Percentiles rank a stretch among this genome's conserved stretches.
Evolutionary conservation across 2,113 vertebrate genomes (phyloP).

Genomic region (Cephalopholis sonnerati): DNA sequence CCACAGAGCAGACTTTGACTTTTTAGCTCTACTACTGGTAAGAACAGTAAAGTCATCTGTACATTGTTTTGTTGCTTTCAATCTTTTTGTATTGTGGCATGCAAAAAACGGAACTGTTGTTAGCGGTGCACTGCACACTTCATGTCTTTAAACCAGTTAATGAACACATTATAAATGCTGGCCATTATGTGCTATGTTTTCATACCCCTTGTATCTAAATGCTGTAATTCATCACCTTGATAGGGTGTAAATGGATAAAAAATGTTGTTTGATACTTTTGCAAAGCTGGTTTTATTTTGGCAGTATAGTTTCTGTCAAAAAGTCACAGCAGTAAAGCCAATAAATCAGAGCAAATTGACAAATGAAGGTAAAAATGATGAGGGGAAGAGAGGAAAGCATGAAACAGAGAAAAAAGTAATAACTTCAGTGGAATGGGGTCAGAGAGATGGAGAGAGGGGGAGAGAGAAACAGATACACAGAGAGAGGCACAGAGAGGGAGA

Average conservation of each 20-base stretch:
- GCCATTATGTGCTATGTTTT: background rate
- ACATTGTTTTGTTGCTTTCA: background rate
- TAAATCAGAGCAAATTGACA: constrained; percentile 56
- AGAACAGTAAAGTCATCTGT: background rate
- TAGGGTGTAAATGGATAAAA: constrained; percentile 9
- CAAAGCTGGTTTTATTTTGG: constrained; percentile 45
- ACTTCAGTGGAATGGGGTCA: constrained; percentile 68
- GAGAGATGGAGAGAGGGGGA: constrained; percentile 27
- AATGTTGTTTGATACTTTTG: constrained; percentile 9
- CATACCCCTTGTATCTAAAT: background rate
- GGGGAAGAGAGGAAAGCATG: constrained; percentile 40
- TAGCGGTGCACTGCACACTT: too few relatives aligned
- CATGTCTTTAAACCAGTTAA: background rate
- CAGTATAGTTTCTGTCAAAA: constrained; percentile 42
- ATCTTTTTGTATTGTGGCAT: background rate
- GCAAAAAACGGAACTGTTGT: background rate
- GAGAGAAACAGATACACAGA: constrained; percentile 15
- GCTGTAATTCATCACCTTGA: background rate
- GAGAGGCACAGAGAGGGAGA: constrained; percentile 1
- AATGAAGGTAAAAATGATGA: constrained; percentile 48
- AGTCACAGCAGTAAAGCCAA: constrained; percentile 22
- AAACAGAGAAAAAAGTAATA: constrained; percentile 58
- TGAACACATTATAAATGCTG: background rate
- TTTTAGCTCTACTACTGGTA: background rate
- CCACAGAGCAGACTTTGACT: background rate